Conservation (phyloP, 2,888 invertebrate species). For the Megastigmus dorsalis region DNA sequence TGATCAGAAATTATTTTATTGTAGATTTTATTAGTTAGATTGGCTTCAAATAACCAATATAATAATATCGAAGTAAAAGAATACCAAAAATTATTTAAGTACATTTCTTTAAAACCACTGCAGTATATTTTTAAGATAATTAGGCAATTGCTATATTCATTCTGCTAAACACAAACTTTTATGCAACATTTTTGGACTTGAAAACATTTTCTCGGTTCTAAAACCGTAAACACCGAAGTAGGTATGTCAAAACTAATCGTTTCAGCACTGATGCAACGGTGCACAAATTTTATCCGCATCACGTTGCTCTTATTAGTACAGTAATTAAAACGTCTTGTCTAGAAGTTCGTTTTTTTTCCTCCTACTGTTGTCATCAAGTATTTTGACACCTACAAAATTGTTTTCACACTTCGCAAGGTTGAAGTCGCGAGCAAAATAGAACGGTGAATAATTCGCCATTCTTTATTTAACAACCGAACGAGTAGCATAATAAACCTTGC, state of each 20-base stretch:
- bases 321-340: too few species aligned
- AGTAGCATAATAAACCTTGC: too few species aligned
- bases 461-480: too few species aligned
- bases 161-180: neutral
- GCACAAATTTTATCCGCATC: neutral
- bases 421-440: too few species aligned
- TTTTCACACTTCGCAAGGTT: too few species aligned
- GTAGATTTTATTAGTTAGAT: neutral
- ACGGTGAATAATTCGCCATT: too few species aligned
- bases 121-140: conserved; percentile 10
- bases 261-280: neutral
- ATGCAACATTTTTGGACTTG: neutral
- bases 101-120: too few species aligned
- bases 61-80: neutral
- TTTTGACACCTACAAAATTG: too few species aligned
- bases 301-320: too few species aligned
- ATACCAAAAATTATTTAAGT: neutral
- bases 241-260: conserved; percentile 7
- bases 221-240: neutral
- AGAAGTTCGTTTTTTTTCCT: too few species aligned
- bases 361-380: too few species aligned
- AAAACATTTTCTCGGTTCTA: conserved; percentile 27
- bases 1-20: neutral
- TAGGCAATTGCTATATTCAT: conserved; percentile 3
- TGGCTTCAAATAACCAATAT: neutral